Conservation (phyloP, 1,140 invertebrate species). For the Saccostrea echinata region DNA sequence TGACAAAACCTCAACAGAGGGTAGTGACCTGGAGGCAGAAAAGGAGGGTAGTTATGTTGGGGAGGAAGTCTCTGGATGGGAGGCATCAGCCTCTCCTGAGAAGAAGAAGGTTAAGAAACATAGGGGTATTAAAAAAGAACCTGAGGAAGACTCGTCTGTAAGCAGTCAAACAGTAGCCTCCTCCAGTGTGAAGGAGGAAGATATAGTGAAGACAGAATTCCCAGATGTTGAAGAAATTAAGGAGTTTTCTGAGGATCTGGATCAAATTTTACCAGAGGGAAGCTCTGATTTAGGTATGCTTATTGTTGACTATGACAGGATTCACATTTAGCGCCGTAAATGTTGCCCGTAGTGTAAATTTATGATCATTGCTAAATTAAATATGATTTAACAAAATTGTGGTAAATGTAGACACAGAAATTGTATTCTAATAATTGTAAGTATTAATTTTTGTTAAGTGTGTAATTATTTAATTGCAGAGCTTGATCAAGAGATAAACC, state of each 20-base stretch:
- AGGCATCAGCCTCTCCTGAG: not conserved
- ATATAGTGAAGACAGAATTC: not conserved
- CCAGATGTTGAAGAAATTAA: not conserved
- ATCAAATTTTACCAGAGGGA: not conserved
- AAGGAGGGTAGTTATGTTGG: not conserved
- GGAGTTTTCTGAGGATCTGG: not conserved
- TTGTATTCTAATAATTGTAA: no score
- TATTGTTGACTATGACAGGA: no score
- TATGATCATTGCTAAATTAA: no score
- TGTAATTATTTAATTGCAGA: not conserved
- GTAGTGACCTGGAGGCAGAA: not conserved
- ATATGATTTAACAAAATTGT: no score
- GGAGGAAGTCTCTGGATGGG: not conserved
- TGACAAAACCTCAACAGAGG: not conserved
- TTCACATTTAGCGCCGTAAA: no score
- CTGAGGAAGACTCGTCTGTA: not conserved
- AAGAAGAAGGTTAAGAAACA: not conserved
- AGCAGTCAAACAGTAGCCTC: not conserved
- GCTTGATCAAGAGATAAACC: not conserved
- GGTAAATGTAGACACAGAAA: no score
- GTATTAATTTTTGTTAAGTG: not conserved
- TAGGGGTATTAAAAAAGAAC: not conserved
- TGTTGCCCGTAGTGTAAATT: no score
- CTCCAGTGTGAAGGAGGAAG: not conserved
- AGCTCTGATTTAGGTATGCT: constrained; percentile 18